Evolutionary conservation across 2,888 invertebrate species (phyloP), one percentile per base, ranked within the genome.

Genomic region (Omphaloscelis lunosa): DNA sequence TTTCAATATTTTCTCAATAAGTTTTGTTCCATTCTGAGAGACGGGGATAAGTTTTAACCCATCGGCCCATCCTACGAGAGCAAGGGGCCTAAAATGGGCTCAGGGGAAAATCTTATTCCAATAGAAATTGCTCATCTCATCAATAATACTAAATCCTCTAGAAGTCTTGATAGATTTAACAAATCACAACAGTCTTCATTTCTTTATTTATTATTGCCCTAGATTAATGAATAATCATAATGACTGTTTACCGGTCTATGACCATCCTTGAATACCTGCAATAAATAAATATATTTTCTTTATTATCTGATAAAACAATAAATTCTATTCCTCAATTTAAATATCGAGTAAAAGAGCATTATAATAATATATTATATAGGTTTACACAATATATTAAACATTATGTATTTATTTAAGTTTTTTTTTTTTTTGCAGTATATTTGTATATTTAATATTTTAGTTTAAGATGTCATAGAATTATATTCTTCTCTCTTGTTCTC

Each of bases 141-240:
- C 15, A 41, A 15, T 41, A 45, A 58, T 58, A 58, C 7, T 29
- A 20, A 29, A 29, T 29, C 20, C 17, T 29, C 8, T 17, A 17
- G 29, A 17, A 29, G 17, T 20, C 59, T 59, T 29, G 8, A 29
- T 59, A 59, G 17, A 29, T 29, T 9, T 29, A 59, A 20, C 17
- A 34, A 67, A 83, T 59, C 51, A 69, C 29, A 72, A 79, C 29
- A 45, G 12, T 58, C n/a, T 72, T 45, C 6, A 45, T 53, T 75
- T 45, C 29, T 53, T 45, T 69, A 41, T 76, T 68, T 61, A 29
- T 62, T 71, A 62, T 62, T 84, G 77, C 23, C 67, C 69, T 45
- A 67, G 53, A 84, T 76, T 23, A 70, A 20, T 20, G 15, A 58
- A 6, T 15, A 27, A 27, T 15, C 15, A 58, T 56, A n/a, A 59